A percentile compares a stretch with the other conserved stretches of the same genome.
Conservation (phyloP, 2,888 invertebrate species). For the Drosophila paracracens region DNA sequence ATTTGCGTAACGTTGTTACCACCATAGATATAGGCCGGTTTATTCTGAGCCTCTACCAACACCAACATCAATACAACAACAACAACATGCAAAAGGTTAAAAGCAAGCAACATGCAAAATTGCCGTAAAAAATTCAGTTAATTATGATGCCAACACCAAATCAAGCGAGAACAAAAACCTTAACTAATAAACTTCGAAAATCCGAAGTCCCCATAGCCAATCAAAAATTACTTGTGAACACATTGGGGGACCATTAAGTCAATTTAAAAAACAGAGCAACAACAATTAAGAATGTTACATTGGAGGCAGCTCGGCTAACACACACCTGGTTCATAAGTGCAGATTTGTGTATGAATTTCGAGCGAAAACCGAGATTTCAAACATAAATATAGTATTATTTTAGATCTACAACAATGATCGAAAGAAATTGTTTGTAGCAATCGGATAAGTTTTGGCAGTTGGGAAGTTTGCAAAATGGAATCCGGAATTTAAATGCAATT, state of each 20-base stretch:
- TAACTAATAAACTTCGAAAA: conserved; percentile 1
- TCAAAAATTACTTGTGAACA: conserved; percentile 8
- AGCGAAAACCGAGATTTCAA: not conserved
- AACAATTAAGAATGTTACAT: not conserved
- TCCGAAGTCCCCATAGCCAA: not conserved
- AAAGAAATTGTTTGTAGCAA: not conserved
- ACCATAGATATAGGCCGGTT: conserved; percentile 89
- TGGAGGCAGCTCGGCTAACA: not conserved
- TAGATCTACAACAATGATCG: not conserved
- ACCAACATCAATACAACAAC: conserved; percentile 35
- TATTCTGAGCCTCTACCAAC: conserved; percentile 65
- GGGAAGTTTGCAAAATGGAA: not conserved
- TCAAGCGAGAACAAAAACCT: not conserved
- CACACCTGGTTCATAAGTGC: not conserved
- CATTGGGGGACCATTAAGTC: not conserved
- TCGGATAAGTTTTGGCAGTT: not conserved
- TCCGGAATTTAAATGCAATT: not conserved
- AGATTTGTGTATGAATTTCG: not conserved
- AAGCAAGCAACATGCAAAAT: conserved; percentile 52
- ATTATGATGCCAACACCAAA: conserved; percentile 65
- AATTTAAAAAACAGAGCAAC: not conserved
- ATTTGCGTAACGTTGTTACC: conserved; percentile 88
- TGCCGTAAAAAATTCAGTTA: conserved; percentile 56
- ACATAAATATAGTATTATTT: not conserved
- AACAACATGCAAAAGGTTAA: conserved; percentile 51